phyloP scores from a whole-genome alignment of 2,888 invertebrate species.

The Leptopilina myrica region DNA sequence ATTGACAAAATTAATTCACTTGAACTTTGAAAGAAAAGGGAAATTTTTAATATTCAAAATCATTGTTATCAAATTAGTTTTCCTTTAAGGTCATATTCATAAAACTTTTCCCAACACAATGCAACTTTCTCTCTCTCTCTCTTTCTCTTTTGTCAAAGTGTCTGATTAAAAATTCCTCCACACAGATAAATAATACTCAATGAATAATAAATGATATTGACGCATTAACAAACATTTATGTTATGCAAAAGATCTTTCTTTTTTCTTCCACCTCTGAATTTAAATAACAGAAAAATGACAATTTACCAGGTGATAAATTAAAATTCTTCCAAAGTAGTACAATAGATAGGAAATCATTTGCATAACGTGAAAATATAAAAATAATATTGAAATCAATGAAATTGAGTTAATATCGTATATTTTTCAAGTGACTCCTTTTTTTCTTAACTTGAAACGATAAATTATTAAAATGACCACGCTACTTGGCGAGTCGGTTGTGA shows the following conservation, averaged over 20 bases:
- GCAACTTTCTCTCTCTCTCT: background rate
- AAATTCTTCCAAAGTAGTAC: background rate
- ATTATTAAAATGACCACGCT: constrained; percentile 30
- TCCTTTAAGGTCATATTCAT: too few species aligned
- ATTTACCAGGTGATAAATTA: background rate
- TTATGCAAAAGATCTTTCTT: too few species aligned
- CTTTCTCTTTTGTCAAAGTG: background rate
- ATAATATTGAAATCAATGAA: background rate
- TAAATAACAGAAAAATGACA: background rate
- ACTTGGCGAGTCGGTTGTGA: constrained; percentile 27
- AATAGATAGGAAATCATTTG: constrained; percentile 15
- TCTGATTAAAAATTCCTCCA: background rate
- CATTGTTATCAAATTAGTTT: too few species aligned
- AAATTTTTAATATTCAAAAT: too few species aligned
- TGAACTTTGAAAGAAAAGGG: too few species aligned
- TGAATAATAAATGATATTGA: background rate
- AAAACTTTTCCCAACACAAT: background rate
- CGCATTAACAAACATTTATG: background rate
- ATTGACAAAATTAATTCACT: too few species aligned
- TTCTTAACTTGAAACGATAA: background rate
- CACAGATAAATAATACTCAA: background rate
- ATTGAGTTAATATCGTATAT: background rate
- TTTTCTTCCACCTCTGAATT: too few species aligned
- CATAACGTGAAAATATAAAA: constrained; percentile 19
- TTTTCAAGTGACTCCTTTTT: constrained; percentile 11